Conservation (phyloP, 1,140 invertebrate genomes). For the Vanessa atalanta region DNA sequence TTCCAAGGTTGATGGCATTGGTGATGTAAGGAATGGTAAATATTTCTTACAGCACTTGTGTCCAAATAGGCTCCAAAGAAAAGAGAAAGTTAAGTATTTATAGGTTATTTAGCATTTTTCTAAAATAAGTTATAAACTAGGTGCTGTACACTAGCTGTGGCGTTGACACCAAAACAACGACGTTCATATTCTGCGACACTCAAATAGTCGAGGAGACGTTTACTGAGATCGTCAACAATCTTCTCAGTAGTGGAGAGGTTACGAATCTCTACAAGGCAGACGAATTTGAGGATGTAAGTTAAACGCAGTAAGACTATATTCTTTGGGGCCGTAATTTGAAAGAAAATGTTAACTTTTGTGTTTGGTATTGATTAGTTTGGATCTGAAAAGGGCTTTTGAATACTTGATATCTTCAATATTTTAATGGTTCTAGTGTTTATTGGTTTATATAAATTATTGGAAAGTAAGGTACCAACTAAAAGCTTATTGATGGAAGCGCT, state of each 20-base stretch:
- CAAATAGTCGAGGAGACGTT: conserved; percentile 91
- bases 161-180: conserved; percentile 87
- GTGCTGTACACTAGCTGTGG: conserved; percentile 86
- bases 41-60: no score
- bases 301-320: background rate
- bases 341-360: background rate
- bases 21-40: no score
- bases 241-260: conserved; percentile 92
- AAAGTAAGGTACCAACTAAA: no score
- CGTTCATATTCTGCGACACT: conserved; percentile 92
- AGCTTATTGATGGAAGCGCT: no score
- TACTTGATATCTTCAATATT: no score
- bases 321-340: background rate
- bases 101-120: no score
- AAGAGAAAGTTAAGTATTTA: no score
- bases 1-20: no score
- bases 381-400: no score
- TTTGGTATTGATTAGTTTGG: background rate
- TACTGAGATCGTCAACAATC: conserved; percentile 93
- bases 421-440: no score
- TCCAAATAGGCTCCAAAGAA: no score
- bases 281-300: conserved; percentile 90
- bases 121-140: conserved; percentile 32
- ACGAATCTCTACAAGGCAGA: conserved; percentile 91
- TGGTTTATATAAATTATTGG: no score